A percentile compares a stretch with the other conserved stretches of the same genome.
These are phyloP conservation scores for Danio kyathit DNA, from an alignment of 2,797 vertebrate species.

Conservation along the genomic window DNA sequence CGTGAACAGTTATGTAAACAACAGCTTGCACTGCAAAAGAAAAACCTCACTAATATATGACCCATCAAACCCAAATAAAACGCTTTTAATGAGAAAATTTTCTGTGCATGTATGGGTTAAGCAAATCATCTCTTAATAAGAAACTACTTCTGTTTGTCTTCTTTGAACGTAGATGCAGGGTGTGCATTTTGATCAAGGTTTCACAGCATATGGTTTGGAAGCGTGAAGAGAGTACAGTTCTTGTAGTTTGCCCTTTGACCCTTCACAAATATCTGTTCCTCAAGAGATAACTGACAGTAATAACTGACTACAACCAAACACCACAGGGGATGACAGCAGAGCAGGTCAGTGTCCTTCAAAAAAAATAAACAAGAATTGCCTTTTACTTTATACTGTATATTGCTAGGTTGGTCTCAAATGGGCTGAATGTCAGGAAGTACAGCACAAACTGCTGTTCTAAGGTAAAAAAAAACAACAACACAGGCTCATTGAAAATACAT, in stretches of 20 bases:
- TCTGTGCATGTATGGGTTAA: neutral
- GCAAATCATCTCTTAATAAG: neutral
- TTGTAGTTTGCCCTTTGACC: neutral
- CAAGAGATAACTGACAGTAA: constrained; percentile 26
- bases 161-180: neutral
- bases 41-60: constrained; percentile 15
- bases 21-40: neutral
- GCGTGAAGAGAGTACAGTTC: neutral
- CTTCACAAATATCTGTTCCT: constrained; percentile 24
- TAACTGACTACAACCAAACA: constrained; percentile 13
- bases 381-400: constrained; percentile 68
- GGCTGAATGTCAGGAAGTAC: constrained; percentile 14
- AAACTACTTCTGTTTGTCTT: neutral
- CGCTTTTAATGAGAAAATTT: constrained; percentile 35
- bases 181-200: constrained; percentile 19
- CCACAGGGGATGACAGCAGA: constrained; percentile 56
- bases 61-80: constrained; percentile 31
- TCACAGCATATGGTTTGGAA: neutral
- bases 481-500: no score
- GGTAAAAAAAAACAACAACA: no score
- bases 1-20: constrained; percentile 23
- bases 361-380: constrained; percentile 72
- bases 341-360: constrained; percentile 62
- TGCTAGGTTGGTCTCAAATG: constrained; percentile 1
- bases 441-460: neutral